These are phyloP conservation scores for Puma concolor DNA, from an alignment of 2,113 vertebrate species.

Conservation along the genomic window DNA sequence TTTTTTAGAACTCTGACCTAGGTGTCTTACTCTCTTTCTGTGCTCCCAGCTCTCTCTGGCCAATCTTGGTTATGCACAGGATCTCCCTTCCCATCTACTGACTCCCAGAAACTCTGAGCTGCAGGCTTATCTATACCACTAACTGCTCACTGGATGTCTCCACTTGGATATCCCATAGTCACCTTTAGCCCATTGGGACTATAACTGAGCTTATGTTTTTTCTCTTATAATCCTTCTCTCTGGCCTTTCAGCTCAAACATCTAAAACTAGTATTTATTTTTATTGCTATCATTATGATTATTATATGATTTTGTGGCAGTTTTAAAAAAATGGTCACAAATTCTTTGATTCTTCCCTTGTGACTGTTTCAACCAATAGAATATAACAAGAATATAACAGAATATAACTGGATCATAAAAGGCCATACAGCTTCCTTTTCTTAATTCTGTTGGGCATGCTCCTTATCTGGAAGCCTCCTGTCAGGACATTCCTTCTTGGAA, in stretches of 20 bases:
- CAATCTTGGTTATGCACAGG: not conserved
- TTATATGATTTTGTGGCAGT: not conserved
- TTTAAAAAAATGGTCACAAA: not conserved
- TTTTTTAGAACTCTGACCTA: not conserved
- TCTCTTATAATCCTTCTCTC: not conserved
- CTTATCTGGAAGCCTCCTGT: not conserved
- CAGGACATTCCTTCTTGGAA: not conserved
- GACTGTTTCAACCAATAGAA: not conserved
- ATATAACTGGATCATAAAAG: not conserved
- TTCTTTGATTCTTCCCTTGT: not conserved
- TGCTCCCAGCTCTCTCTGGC: not conserved
- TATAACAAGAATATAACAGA: not conserved
- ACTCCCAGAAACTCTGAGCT: not conserved
- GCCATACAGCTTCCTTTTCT: not conserved
- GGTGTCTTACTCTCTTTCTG: not conserved
- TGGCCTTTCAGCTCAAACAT: not conserved
- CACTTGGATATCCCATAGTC: not conserved
- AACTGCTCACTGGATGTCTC: not conserved
- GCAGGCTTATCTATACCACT: not conserved
- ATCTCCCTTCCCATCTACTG: not conserved
- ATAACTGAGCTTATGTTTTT: conserved; percentile 13
- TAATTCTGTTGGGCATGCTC: not conserved
- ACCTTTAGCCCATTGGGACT: not conserved
- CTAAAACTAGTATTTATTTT: not conserved
- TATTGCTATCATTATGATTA: not conserved